Percentiles rank a stretch among this genome's conserved stretches.
Conservation (phyloP, 2,888 invertebrate species). For the Griposia aprilina region DNA sequence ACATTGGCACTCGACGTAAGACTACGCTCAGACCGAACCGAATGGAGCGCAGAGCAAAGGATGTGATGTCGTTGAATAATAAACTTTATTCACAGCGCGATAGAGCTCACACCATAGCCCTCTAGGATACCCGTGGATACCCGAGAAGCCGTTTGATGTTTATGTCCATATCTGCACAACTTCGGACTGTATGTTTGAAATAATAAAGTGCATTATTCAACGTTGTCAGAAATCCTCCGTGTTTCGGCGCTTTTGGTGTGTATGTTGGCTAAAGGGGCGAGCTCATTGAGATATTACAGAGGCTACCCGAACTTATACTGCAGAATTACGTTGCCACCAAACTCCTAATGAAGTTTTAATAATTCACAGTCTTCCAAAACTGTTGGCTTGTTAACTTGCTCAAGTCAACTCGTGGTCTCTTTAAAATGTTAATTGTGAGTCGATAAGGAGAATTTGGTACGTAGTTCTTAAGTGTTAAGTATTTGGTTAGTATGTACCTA, state of each 20-base stretch:
- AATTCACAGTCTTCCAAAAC: conserved; percentile 68
- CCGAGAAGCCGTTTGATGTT: conserved; percentile 20
- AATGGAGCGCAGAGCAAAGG: conserved; percentile 10
- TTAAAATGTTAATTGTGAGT: conserved; percentile 72
- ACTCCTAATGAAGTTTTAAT: conserved; percentile 71
- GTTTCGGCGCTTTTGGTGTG: conserved; percentile 24
- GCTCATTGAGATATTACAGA: conserved; percentile 55
- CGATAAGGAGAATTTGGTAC: conserved; percentile 55
- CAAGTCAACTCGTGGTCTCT: conserved; percentile 62
- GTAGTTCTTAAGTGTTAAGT: conserved; percentile 4
- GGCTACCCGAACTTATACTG: conserved; percentile 57
- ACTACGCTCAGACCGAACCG: conserved; percentile 30
- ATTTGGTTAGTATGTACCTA: neutral
- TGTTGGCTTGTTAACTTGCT: conserved; percentile 65
- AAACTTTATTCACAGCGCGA: conserved; percentile 11
- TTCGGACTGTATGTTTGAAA: neutral
- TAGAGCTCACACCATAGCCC: conserved; percentile 6
- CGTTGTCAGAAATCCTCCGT: neutral
- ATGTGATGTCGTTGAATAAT: conserved; percentile 15
- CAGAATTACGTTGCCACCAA: conserved; percentile 58
- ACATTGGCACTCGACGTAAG: conserved; percentile 53
- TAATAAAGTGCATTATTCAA: conserved; percentile 11
- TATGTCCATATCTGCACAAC: neutral
- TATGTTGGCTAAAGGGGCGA: conserved; percentile 20
- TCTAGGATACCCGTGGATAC: neutral